Evolutionary conservation across 2,113 vertebrate genomes (phyloP).

Genomic region (Lynx canadensis): DNA sequence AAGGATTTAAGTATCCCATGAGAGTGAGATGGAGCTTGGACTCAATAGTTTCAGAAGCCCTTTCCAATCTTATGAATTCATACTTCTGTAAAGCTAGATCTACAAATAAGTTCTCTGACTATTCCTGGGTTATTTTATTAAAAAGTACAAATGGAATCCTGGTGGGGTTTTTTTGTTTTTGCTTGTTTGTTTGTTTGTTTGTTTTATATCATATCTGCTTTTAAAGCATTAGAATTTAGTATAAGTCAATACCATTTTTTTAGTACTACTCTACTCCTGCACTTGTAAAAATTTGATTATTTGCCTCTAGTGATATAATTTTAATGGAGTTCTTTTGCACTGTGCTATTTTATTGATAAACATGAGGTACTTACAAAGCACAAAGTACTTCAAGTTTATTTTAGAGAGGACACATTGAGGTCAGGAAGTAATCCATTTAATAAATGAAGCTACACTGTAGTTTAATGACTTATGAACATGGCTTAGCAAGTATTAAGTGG

Average conservation of each 20-base stretch:
- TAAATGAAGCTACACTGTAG: constrained; percentile 44
- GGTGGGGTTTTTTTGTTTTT: neutral
- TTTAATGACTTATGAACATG: constrained; percentile 36
- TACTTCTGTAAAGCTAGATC: neutral
- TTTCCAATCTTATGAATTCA: neutral
- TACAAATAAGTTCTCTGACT: neutral
- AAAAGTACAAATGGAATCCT: neutral
- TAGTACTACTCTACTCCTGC: neutral
- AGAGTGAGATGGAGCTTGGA: neutral
- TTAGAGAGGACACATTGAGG: neutral
- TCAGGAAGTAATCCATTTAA: constrained; percentile 54
- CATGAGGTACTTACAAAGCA: constrained; percentile 33
- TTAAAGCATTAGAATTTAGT: neutral
- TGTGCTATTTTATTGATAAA: constrained; percentile 27
- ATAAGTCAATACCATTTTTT: neutral
- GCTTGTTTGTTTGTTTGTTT: neutral
- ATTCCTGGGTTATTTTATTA: neutral
- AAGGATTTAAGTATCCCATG: neutral
- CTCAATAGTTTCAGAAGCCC: neutral
- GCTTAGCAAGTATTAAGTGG: neutral
- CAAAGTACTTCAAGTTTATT: constrained; percentile 44
- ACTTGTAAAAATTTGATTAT: constrained; percentile 21
- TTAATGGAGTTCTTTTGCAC: constrained; percentile 19
- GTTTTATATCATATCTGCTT: neutral
- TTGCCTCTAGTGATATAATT: constrained; percentile 7